These are phyloP conservation scores for Chelon auratus DNA, from an alignment of 2,797 vertebrate species.

Conservation along the genomic window DNA sequence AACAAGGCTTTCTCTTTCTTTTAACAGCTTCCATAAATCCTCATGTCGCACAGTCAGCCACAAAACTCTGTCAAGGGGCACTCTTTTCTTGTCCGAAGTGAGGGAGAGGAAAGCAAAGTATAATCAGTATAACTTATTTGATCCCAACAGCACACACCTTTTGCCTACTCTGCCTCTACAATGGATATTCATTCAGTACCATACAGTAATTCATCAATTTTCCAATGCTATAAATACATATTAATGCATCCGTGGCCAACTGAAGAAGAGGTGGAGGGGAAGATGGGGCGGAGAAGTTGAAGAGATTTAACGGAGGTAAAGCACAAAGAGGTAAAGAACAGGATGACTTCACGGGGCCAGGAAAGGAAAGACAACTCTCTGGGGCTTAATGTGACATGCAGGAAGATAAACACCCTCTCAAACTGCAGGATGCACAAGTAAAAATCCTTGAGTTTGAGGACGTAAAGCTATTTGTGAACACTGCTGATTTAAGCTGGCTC, in stretches of 20 bases:
- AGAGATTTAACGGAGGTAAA: constrained; percentile 56
- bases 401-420: constrained; percentile 48
- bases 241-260: constrained; percentile 40
- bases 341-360: constrained; percentile 59
- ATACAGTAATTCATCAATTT: constrained; percentile 73
- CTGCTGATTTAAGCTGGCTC: constrained; percentile 53
- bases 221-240: constrained; percentile 59
- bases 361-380: constrained; percentile 54
- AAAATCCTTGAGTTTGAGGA: constrained; percentile 59
- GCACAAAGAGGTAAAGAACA: constrained; percentile 9
- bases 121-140: constrained; percentile 1
- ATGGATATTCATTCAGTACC: constrained; percentile 68
- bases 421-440: constrained; percentile 29
- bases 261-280: constrained; percentile 10
- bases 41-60: constrained; percentile 21
- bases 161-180: constrained; percentile 8
- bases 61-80: constrained; percentile 24
- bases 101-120: constrained; percentile 4
- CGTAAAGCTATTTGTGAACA: constrained; percentile 23
- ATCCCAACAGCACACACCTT: neutral
- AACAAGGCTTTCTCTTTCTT: constrained; percentile 48
- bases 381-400: constrained; percentile 41
- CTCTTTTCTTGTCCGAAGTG: constrained; percentile 1
- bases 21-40: constrained; percentile 78
- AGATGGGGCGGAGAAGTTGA: neutral